These are phyloP conservation scores for Pipistrellus kuhlii DNA, from an alignment of 2,797 vertebrate genomes.

Conservation along the genomic window DNA sequence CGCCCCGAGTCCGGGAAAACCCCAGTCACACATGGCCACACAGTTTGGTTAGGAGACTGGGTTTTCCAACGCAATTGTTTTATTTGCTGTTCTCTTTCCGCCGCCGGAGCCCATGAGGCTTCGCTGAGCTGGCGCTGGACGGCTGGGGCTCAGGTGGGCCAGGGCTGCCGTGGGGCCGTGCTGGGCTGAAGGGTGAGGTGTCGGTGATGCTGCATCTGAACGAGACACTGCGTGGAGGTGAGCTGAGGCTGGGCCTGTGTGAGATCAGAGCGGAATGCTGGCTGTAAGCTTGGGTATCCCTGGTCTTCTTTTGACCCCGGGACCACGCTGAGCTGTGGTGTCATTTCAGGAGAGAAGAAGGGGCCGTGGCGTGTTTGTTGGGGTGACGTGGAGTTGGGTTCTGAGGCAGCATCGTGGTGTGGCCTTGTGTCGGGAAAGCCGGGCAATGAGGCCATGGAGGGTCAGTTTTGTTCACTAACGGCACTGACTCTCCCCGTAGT, in stretches of 20 bases:
- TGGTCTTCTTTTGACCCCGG: not conserved
- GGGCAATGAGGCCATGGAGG: not conserved
- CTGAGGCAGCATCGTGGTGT: accelerated
- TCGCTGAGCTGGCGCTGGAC: not conserved
- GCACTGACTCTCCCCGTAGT: not conserved
- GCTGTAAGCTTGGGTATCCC: accelerated
- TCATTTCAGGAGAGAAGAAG: not conserved
- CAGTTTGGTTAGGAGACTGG: not conserved
- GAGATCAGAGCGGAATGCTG: accelerated
- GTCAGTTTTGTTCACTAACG: not conserved
- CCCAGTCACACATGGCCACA: conserved; percentile 22
- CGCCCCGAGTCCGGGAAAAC: conserved; percentile 68
- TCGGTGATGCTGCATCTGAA: accelerated
- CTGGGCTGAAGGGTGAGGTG: not conserved
- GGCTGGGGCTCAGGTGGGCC: not conserved
- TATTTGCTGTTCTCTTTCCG: not conserved
- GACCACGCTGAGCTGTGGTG: not conserved
- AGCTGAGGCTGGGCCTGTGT: accelerated
- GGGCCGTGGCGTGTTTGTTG: accelerated
- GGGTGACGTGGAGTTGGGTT: not conserved
- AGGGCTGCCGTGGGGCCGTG: accelerated
- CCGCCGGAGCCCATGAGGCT: not conserved
- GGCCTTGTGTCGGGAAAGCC: accelerated
- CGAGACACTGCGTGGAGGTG: accelerated
- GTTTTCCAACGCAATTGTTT: conserved; percentile 41